These are phyloP conservation scores for Glareola pratincola DNA, from an alignment of 2,113 vertebrate species.

Conservation along the genomic window DNA sequence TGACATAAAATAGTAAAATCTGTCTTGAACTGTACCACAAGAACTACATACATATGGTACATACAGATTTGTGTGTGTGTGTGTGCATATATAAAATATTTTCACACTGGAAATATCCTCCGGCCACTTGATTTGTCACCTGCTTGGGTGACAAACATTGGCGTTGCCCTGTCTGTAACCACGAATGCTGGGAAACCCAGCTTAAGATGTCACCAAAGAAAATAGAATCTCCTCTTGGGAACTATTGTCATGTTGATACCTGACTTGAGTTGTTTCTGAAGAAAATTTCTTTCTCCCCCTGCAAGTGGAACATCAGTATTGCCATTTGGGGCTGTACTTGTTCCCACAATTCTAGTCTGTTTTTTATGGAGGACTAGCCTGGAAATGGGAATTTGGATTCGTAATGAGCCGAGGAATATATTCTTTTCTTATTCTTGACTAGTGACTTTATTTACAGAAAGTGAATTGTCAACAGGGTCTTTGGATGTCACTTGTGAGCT, in stretches of 20 bases:
- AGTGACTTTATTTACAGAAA: background rate
- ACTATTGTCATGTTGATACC: background rate
- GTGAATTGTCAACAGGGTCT: background rate
- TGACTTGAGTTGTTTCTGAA: background rate
- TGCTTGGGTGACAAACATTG: background rate
- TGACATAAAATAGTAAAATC: background rate
- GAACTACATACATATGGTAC: background rate
- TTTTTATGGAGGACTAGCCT: background rate
- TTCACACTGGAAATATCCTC: background rate
- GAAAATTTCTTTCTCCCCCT: background rate
- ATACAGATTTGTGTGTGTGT: background rate
- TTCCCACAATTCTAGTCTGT: background rate
- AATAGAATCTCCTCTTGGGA: background rate
- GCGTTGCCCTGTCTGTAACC: background rate
- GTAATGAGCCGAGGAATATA: background rate
- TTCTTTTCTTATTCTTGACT: background rate
- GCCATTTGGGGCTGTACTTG: background rate
- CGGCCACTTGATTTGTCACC: background rate
- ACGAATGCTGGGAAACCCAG: background rate
- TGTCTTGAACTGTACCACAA: background rate
- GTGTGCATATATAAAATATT: background rate
- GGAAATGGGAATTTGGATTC: background rate
- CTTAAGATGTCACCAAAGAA: background rate
- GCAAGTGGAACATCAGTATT: background rate
- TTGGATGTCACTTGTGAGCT: background rate